phyloP scores from a whole-genome alignment of 2,113 vertebrate species.

The Meles meles region DNA sequence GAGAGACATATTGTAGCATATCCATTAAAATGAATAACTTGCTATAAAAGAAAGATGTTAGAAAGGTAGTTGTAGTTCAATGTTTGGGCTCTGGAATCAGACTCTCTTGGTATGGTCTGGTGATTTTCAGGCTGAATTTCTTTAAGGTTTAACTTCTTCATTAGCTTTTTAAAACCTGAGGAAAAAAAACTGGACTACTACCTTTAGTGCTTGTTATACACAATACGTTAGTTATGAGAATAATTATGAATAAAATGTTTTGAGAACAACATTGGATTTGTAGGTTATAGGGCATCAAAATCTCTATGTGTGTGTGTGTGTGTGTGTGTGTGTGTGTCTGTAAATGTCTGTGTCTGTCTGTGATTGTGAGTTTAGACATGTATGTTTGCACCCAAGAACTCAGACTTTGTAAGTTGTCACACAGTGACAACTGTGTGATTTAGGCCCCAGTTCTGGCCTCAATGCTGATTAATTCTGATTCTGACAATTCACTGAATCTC shows the following conservation, averaged over 20 bases:
- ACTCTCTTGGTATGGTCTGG: background rate
- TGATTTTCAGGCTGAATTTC: background rate
- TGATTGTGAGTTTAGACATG: background rate
- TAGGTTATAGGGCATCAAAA: background rate
- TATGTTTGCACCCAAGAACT: background rate
- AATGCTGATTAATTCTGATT: background rate
- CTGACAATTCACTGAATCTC: background rate
- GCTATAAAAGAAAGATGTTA: background rate
- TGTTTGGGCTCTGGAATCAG: background rate
- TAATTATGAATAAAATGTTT: background rate
- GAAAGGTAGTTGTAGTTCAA: background rate
- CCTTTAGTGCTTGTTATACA: background rate
- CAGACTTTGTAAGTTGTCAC: background rate
- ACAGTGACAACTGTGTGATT: too few relatives aligned
- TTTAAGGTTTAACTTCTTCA: background rate
- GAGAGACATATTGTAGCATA: background rate
- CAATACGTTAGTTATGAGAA: background rate
- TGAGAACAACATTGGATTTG: background rate
- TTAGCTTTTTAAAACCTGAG: background rate
- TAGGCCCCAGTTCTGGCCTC: background rate
- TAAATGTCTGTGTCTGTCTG: background rate
- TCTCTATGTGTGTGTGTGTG: background rate
- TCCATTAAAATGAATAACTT: background rate
- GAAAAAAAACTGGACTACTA: background rate
- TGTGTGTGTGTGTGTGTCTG: background rate